Base-by-base conservation (phyloP, 2,888 invertebrate genomes). In the Sarcophaga subvicina region DNA sequence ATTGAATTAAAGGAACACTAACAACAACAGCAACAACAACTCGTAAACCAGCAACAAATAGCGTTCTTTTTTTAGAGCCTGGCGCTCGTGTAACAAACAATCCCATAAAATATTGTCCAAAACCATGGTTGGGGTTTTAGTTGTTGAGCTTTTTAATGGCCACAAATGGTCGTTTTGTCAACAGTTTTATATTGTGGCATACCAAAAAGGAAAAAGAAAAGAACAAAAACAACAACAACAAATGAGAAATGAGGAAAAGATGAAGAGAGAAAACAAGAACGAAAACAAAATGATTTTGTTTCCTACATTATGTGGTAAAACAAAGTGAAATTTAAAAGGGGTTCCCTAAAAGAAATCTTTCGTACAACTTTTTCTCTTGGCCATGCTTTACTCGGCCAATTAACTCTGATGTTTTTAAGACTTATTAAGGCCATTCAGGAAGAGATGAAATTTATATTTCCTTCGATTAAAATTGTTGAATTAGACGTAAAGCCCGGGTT, bases 1-100 rank as follows among this genome's bases (percentile, higher is more conserved):
- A 87, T 87, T 87, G 81, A 87, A 84, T 84, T 84, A 81, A 78
- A 77, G 63, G 77, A 69, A 37, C 64, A 76, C 37, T 37, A 37
- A 54, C 49, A 70, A 75, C 49, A 54, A 2, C 17, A 69, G 27
- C 11, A 12, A 37, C 0, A 1, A 47, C n/a, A 67, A 67, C 8
- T 62, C 4, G 1, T 8, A 67, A 45, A 72, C 71, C 14, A 47
- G n/a, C 37, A 22, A 60, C 60, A 66, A 47, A 59, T 25, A 62
- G 17, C 20, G 20, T 60, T 72, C 20, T 62, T 20, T 60, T 72
- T 59, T 17, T 17, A 8, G 17, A 59, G 62, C 22, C 20, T 17
- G 62, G 62, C 10, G 17, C 62, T 20, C 62, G 62, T 62, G 62
- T 20, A 22, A 14, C 27, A 49, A 82, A 60, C 11, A 71, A 78